phyloP scores from a whole-genome alignment of 2,888 invertebrate species.

The Agriopis marginaria region DNA sequence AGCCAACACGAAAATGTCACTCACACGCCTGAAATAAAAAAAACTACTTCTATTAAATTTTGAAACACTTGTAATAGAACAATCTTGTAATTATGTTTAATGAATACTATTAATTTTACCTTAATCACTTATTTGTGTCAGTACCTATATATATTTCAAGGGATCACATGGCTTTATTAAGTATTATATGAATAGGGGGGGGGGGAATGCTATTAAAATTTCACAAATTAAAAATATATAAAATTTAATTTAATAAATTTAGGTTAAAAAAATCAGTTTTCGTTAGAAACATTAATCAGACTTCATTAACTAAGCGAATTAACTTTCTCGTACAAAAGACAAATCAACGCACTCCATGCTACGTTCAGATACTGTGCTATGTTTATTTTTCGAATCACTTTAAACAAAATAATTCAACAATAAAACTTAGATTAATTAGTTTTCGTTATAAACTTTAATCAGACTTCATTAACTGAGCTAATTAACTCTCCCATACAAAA shows the following conservation, averaged over 20 bases:
- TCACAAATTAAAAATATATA: no score
- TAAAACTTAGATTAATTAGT: neutral
- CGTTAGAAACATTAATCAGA: neutral
- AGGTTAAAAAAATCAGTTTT: neutral
- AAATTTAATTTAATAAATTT: no score
- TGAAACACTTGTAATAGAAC: no score
- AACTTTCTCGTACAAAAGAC: conserved; percentile 65
- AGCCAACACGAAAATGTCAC: no score
- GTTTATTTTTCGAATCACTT: neutral
- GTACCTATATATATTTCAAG: no score
- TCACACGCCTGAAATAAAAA: no score
- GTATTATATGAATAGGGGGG: neutral
- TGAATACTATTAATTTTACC: neutral
- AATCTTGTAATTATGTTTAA: no score
- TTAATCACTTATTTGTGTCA: no score
- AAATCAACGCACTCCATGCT: conserved; percentile 70
- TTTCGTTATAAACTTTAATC: neutral
- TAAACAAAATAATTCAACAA: neutral
- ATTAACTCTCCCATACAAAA: conserved; percentile 56
- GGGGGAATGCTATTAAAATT: no score
- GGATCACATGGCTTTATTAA: neutral
- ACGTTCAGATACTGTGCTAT: conserved; percentile 25
- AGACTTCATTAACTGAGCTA: neutral
- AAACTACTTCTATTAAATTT: no score
- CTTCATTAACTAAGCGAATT: neutral